These are phyloP conservation scores for Platynereis dumerilii DNA, from an alignment of 2,888 invertebrate genomes.

Conservation along the genomic window DNA sequence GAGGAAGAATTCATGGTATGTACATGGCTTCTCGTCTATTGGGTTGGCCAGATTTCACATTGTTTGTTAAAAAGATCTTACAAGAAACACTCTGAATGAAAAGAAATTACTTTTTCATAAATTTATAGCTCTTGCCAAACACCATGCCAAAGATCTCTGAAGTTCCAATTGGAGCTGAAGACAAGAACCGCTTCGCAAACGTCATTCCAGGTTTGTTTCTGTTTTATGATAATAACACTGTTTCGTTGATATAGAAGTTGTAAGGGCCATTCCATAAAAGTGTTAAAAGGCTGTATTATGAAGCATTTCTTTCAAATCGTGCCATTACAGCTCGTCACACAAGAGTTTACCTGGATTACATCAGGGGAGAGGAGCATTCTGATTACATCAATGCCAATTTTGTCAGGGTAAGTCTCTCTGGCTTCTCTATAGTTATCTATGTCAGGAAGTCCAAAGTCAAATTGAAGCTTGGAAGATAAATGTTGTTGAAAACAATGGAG, in stretches of 20 bases:
- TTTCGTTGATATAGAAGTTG: no score
- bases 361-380: slow-evolving; percentile 73
- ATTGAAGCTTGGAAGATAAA: no score
- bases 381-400: slow-evolving; percentile 95
- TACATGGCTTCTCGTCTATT: background rate
- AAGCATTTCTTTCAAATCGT: no score
- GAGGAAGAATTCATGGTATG: slow-evolving; percentile 20
- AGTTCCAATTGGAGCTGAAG: slow-evolving; percentile 33
- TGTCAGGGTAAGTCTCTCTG: slow-evolving; percentile 79
- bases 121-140: slow-evolving; percentile 49
- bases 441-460: no score
- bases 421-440: no score
- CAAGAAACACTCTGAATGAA: background rate
- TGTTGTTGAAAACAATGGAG: no score
- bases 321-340: slow-evolving; percentile 23
- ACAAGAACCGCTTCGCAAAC: slow-evolving; percentile 90
- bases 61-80: background rate
- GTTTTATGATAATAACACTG: no score
- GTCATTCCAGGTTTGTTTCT: slow-evolving; percentile 80
- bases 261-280: no score
- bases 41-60: no score
- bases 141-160: slow-evolving; percentile 45
- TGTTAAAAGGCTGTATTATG: no score
- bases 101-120: background rate
- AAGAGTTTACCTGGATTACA: slow-evolving; percentile 12